Evolutionary conservation across 2,113 vertebrate species (phyloP).

Genomic region (Microcebus murinus): DNA sequence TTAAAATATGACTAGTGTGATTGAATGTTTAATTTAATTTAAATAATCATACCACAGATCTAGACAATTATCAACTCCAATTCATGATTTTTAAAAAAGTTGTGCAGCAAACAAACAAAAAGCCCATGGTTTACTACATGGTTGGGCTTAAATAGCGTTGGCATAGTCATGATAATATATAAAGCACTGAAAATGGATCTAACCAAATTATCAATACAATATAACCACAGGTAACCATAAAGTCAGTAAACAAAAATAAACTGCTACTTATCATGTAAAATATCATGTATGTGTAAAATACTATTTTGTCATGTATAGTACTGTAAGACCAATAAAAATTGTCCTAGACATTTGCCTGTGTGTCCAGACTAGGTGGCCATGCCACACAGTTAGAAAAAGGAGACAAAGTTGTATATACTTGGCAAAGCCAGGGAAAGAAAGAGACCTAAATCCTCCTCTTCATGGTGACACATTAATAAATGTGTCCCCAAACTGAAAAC

Average conservation of each 20-base stretch:
- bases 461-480: background rate
- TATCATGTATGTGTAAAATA: background rate
- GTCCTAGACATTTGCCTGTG: background rate
- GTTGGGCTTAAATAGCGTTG: background rate
- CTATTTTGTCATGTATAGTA: background rate
- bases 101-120: background rate
- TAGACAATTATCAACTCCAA: background rate
- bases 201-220: background rate
- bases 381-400: background rate
- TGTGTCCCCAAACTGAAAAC: background rate
- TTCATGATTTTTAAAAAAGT: background rate
- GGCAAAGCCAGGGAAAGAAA: background rate
- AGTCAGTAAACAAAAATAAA: background rate
- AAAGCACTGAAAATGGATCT: background rate
- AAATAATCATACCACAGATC: background rate
- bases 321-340: background rate
- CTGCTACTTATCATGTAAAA: background rate
- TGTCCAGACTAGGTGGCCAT: background rate
- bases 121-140: background rate
- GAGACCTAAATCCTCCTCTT: background rate
- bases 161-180: background rate
- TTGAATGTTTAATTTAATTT: slow-evolving; percentile 2
- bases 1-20: background rate
- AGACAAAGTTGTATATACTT: background rate
- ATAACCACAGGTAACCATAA: background rate